Conservation (phyloP, 35 echinoderm and acorn worm species). For the Holothuria glaberrima region DNA sequence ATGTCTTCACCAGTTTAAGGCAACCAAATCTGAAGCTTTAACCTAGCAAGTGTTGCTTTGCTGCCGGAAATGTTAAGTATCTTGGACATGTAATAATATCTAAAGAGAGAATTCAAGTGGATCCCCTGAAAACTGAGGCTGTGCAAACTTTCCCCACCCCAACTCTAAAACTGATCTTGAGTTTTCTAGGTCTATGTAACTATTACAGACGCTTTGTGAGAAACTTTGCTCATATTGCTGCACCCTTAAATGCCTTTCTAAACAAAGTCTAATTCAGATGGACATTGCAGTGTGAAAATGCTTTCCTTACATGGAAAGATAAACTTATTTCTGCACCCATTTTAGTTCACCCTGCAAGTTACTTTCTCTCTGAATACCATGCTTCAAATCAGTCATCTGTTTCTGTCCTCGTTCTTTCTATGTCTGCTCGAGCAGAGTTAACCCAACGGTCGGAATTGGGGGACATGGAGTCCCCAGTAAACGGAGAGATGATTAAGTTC, state of each 20-base stretch:
- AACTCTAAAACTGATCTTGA: slow-evolving; percentile 47
- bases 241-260: slow-evolving; percentile 63
- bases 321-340: too few relatives aligned
- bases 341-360: too few relatives aligned
- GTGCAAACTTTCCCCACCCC: slow-evolving; percentile 33
- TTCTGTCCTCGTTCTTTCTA: too few relatives aligned
- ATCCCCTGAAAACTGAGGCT: slow-evolving; percentile 50
- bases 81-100: slow-evolving; percentile 74
- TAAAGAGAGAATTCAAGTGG: slow-evolving; percentile 58
- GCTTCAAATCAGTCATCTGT: too few relatives aligned
- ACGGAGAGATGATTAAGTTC: too few relatives aligned
- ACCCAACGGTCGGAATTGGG: too few relatives aligned
- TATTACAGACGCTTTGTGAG: slow-evolving; percentile 56
- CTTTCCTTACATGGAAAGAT: slow-evolving; percentile 54
- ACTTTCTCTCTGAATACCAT: too few relatives aligned
- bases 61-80: slow-evolving; percentile 59
- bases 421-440: too few relatives aligned
- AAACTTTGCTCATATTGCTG: slow-evolving; percentile 49
- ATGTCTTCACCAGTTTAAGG: slow-evolving; percentile 58
- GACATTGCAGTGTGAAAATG: slow-evolving; percentile 61
- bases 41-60: slow-evolving; percentile 69
- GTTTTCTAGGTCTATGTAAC: slow-evolving; percentile 61
- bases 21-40: slow-evolving; percentile 65
- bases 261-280: slow-evolving; percentile 49
- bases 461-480: too few relatives aligned